Evolutionary conservation across 2,888 invertebrate genomes (phyloP).

Genomic region (Rhagophthalmus giganteus): DNA sequence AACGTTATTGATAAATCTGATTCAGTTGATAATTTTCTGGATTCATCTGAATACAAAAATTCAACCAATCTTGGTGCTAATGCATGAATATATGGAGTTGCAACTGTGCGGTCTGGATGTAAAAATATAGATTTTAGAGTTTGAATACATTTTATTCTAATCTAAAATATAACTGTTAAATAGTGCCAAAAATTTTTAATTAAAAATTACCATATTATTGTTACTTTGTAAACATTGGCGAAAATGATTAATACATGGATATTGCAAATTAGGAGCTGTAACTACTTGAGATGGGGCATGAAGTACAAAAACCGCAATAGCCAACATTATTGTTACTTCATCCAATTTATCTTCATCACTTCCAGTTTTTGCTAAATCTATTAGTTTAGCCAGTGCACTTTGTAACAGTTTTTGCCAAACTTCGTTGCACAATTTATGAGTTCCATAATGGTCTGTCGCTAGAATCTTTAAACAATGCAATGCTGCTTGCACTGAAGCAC

Average conservation of each 20-base stretch:
- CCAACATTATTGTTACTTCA: conserved; percentile 82
- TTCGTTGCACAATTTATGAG: conserved; percentile 62
- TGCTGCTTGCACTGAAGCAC: conserved; percentile 73
- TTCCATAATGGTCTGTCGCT: conserved; percentile 66
- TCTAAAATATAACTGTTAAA: conserved; percentile 52
- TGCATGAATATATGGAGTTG: conserved; percentile 79
- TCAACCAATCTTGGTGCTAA: conserved; percentile 79
- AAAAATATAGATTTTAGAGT: conserved; percentile 76
- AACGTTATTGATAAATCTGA: conserved; percentile 71
- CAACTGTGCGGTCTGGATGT: conserved; percentile 69
- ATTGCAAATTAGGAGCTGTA: conserved; percentile 79
- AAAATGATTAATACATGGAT: conserved; percentile 91
- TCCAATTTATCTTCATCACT: conserved; percentile 76
- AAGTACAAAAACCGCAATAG: conserved; percentile 85
- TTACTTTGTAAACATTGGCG: conserved; percentile 76
- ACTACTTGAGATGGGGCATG: conserved; percentile 79
- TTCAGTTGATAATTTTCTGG: conserved; percentile 65
- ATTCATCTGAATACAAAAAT: conserved; percentile 67
- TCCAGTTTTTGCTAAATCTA: conserved; percentile 88
- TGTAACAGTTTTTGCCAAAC: conserved; percentile 83
- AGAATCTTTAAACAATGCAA: conserved; percentile 76
- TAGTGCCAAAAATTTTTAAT: not conserved
- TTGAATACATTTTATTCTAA: conserved; percentile 78
- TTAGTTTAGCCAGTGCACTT: conserved; percentile 85
- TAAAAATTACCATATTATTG: conserved; percentile 58